phyloP scores from a whole-genome alignment of 2,797 vertebrate species.

The Tragelaphus oryx region DNA sequence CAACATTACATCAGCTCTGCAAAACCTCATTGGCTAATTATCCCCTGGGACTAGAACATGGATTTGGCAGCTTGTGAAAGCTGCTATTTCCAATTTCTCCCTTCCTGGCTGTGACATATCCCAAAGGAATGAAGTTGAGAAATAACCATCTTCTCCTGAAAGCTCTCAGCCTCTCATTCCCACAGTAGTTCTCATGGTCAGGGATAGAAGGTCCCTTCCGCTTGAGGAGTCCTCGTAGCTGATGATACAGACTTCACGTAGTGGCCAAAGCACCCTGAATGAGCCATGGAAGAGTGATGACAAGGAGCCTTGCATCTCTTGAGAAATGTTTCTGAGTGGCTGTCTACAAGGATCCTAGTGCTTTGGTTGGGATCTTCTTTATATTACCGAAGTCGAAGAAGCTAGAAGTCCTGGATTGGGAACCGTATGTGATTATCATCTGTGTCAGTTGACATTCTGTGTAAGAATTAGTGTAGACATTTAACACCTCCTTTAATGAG shows the following conservation, averaged over 20 bases:
- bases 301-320: background rate
- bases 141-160: slow-evolving; percentile 65
- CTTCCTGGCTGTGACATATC: slow-evolving; percentile 74
- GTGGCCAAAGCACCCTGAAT: background rate
- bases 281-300: background rate
- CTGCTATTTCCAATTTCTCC: slow-evolving; percentile 70
- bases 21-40: slow-evolving; percentile 68
- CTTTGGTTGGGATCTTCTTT: slow-evolving; percentile 17
- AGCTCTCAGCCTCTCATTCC: slow-evolving; percentile 62
- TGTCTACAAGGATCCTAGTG: background rate
- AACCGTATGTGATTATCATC: background rate
- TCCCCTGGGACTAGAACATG: slow-evolving; percentile 60
- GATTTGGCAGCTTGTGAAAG: slow-evolving; percentile 73
- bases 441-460: background rate
- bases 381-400: background rate
- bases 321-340: background rate
- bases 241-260: background rate
- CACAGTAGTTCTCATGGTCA: slow-evolving; percentile 66
- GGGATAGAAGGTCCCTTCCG: background rate
- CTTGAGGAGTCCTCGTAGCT: background rate
- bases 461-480: background rate
- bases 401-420: background rate
- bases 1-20: slow-evolving; percentile 72
- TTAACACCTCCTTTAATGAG: slow-evolving; percentile 1
- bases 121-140: slow-evolving; percentile 76